These are phyloP conservation scores for Drosophila parvula DNA, from an alignment of 1,140 invertebrate species.

Conservation along the genomic window DNA sequence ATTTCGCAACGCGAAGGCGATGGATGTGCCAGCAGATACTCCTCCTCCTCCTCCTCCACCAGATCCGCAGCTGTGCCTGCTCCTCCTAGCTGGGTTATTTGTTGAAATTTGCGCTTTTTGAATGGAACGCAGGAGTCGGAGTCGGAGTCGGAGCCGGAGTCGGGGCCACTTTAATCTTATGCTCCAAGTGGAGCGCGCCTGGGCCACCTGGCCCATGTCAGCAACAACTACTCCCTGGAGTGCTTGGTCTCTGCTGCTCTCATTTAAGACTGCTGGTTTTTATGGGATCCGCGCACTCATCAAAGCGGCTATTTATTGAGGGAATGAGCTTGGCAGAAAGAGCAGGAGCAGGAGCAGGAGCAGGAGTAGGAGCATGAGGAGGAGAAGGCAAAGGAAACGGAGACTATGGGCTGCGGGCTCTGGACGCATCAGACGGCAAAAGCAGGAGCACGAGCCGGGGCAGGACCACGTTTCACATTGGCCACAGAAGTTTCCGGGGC, in stretches of 20 bases:
- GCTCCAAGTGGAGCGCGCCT: slow-evolving; percentile 14
- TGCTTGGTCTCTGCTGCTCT: slow-evolving; percentile 17
- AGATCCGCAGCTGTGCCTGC: neutral
- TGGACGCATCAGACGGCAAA: too few species aligned
- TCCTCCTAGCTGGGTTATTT: slow-evolving; percentile 11
- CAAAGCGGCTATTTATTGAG: slow-evolving; percentile 21
- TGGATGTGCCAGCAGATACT: slow-evolving; percentile 13
- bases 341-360: too few species aligned
- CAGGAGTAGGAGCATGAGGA: neutral
- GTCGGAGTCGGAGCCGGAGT: slow-evolving; percentile 10
- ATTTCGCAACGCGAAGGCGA: slow-evolving; percentile 14
- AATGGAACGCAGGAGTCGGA: slow-evolving; percentile 7
- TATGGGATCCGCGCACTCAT: slow-evolving; percentile 21
- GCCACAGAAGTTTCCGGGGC: slow-evolving; percentile 19
- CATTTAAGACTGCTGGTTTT: slow-evolving; percentile 20
- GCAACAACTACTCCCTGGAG: slow-evolving; percentile 23
- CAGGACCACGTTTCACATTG: slow-evolving; percentile 23
- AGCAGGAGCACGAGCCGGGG: neutral
- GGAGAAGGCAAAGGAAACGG: too few species aligned
- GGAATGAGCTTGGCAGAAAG: slow-evolving; percentile 5
- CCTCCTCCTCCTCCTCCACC: neutral
- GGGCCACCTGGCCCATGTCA: slow-evolving; percentile 14
- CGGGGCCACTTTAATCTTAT: slow-evolving; percentile 18
- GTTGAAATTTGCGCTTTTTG: slow-evolving; percentile 21
- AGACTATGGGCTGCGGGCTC: too few species aligned